Base-by-base conservation (phyloP, 2,113 vertebrate species). In the Siniperca knerii region DNA sequence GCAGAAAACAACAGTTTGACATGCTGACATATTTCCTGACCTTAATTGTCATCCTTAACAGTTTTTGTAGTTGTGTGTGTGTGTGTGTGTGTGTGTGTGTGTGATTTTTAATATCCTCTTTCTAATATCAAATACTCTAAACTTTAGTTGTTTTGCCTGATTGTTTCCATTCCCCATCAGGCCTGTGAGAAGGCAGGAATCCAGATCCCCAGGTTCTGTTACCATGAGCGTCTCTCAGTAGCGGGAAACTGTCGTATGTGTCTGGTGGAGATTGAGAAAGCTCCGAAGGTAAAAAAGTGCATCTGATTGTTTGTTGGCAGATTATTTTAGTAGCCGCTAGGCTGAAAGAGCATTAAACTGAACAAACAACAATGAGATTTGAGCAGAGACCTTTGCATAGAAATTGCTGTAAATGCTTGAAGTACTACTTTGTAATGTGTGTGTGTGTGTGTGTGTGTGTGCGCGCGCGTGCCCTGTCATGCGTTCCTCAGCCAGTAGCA, bases 181-280 rank as follows among this genome's bases (percentile, higher is more conserved):
- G 98, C 97, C 33, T 99, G 98, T 92, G 98, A 99, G 92, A 98
- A 98, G 80, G 97, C 95, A 81, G 98, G 98, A 77, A 91, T 99
- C 93, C 98, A 99, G 94, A 99, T 99, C 83, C 98, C 98, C 73
- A 96, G 98, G 13, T 99, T 99, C 93, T 99, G 98, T 93, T 99
- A 99, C 50, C 98, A 99, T 21, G 98, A 99, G 91, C 97, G 98
- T 33, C 96, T 99, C 77, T 99, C 98, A 2, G 96, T 99, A 79
- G 98, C 98, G 74, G 98, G 98, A 86, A 99, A 99, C 93, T 99
- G 98, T 86, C 97, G 98, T 35, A 99, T 99, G 98, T 99, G 98
- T 93, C 93, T 99, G 86, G 98, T 99, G 90, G 98, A 99, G 94
- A 99, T 99, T 37, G 98, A 99, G 91, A 98, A 96, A 92, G 98